Percentiles rank a stretch among this genome's conserved stretches.
Conservation (phyloP, 2,888 invertebrate genomes). For the Xestia rhomboidea region DNA sequence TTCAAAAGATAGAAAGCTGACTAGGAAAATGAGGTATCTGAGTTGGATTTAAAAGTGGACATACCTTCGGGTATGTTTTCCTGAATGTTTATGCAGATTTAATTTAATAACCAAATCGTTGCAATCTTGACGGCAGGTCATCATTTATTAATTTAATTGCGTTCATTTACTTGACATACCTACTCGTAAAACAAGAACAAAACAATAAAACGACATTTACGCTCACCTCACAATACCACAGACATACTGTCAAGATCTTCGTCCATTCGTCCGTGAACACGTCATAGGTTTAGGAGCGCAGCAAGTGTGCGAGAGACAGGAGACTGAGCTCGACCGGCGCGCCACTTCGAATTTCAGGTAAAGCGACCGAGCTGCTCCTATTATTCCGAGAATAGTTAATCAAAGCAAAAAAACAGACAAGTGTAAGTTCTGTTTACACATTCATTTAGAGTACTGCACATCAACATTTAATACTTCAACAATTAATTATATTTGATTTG, state of each 20-base stretch:
- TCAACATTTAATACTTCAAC: neutral
- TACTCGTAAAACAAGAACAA: neutral
- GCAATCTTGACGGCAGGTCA: neutral
- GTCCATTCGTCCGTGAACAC: neutral
- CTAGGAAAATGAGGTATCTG: neutral
- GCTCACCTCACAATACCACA: neutral
- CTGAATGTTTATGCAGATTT: neutral
- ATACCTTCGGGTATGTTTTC: no score
- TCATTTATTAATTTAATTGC: neutral
- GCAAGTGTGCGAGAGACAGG: neutral
- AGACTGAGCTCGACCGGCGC: neutral
- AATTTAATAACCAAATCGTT: neutral
- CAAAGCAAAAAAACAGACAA: neutral
- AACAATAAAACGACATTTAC: neutral
- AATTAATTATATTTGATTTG: neutral
- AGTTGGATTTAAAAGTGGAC: neutral
- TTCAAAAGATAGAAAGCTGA: neutral
- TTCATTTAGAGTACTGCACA: neutral
- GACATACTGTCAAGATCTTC: no score
- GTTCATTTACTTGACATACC: neutral
- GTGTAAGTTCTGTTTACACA: neutral
- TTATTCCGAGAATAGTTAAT: neutral
- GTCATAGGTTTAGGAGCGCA: neutral
- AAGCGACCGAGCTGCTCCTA: neutral
- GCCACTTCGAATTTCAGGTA: neutral